Base-by-base conservation (phyloP, 1,140 invertebrate genomes). In the Cotesia glomerata region DNA sequence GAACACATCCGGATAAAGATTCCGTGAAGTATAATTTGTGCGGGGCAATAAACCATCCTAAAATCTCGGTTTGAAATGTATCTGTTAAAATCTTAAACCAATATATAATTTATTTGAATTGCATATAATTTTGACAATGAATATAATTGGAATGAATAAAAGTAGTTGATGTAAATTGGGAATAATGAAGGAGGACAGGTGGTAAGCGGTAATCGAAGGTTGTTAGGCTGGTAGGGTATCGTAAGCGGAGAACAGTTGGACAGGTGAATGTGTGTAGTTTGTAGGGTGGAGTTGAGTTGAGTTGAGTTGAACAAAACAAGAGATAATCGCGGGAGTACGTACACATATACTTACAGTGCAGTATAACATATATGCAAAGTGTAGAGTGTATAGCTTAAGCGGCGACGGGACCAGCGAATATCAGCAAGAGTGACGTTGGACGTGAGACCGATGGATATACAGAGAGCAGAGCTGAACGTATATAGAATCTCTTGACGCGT, bases 401-500 rank as follows among this genome's bases (percentile, higher is more conserved):
- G 39, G 39, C 5, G 39, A 45, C 16, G 8, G 35, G 18, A 14
- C n/a, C 54, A 56, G 71, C 18, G 54, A 71, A 67, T 62, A 45
- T 45, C 39, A 45, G 39, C 5, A 52, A 36, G 11, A 59, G 54
- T 59, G 32, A 64, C 16, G 49, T 14, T 14, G 73, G 62, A 72
- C 62, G 75, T 75, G 80, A 83, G 78, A 81, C 78, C 79, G 81
- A 84, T 81, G 80, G 81, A 79, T 77, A 80, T 77, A 79, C 74
- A 75, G 79, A 74, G 34, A 62, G 39, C 11, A 45, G 39, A 45
- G 11, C 39, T 45, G 39, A 56, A 71, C 16, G 9, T 49, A 79
- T 76, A 79, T 81, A 84, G 84, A 80, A 85, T 83, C 84, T 85
- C 84, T 85, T 86, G 85, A 87, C 83, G 81, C 80, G 83, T 85